These are phyloP conservation scores for Anthonomus grandis DNA, from an alignment of 1,140 invertebrate genomes.

Conservation along the genomic window DNA sequence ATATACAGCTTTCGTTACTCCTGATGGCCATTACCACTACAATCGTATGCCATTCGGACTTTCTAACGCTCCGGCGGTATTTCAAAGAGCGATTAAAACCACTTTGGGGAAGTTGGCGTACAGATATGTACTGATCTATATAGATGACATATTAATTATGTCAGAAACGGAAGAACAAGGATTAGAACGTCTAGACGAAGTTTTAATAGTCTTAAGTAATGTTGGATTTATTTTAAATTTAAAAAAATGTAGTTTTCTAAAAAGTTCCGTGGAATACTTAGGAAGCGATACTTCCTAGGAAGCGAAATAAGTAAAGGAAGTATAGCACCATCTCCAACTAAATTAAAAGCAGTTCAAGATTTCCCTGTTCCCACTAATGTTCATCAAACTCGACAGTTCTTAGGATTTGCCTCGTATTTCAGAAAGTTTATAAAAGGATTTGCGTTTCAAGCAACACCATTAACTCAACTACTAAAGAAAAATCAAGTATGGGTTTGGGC, in stretches of 20 bases:
- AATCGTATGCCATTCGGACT: conserved; percentile 37
- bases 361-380: conserved; percentile 32
- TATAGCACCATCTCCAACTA: conserved; percentile 30
- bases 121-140: conserved; percentile 29
- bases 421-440: conserved; percentile 40
- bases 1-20: conserved; percentile 42
- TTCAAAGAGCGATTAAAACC: conserved; percentile 33
- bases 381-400: conserved; percentile 43
- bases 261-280: conserved; percentile 33
- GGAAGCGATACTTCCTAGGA: no score
- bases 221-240: conserved; percentile 25
- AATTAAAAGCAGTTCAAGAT: conserved; percentile 36
- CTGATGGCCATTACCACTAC: conserved; percentile 36
- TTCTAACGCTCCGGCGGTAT: conserved; percentile 31
- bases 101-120: conserved; percentile 29
- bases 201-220: conserved; percentile 22
- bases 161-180: conserved; percentile 43
- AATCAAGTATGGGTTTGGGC: no score
- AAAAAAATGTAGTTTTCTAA: conserved; percentile 41
- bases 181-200: conserved; percentile 23
- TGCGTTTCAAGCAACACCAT: conserved; percentile 36
- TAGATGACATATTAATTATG: conserved; percentile 39
- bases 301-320: conserved; percentile 27
- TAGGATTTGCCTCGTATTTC: conserved; percentile 41
- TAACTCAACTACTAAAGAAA: no score